Evolutionary conservation across 2,888 invertebrate genomes (phyloP), one percentile per base, ranked within the genome.

Genomic region (Cinara cedri): DNA sequence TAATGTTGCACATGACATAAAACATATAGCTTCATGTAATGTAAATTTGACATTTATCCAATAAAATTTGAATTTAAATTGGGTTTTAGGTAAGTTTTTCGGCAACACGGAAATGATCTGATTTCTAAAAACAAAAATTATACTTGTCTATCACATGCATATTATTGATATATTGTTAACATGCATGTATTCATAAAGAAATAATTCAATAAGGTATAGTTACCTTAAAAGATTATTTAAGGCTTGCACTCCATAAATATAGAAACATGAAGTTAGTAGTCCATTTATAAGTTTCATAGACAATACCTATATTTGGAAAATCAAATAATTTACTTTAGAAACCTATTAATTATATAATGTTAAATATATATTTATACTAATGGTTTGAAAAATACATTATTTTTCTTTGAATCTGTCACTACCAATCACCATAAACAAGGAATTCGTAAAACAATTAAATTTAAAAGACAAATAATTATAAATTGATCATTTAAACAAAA

Each of bases 221-320:
- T 86, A 93, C 95, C 94, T 95, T 70, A 95, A 89, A 75, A 98
- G 89, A 88, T 97, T 95, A 83, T 96, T 93, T 82, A 98, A 88
- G 0, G 98, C 95, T 83, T 97, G 88, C 16, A 97, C 93, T 65
- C 98, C 99, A 76, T 99, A 90, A 86, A 96, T 93, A 88, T 99
- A 98, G 88, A 99, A 98, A 86, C 99, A 98, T 11, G 93, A 93
- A 44, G 98, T 95, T 82, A 99, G 89, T 72, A 98, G 88, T 72
- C 96, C 88, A 87, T 98, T 98, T 83, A 98, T 95, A 86, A 98
- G 95, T 84, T 96, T 96, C 86, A 98, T 98, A 57, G 97, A 96
- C 87, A 98, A 97, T 84, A 98, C 88, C 89, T 98, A 60, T 9
- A 65, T 46, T 91, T 86, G 93, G 93, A 82, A 19, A 57, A 34